These are phyloP conservation scores for Mastigias papua DNA, from an alignment of 30 jellyfish, hydroid and myxozoan species.

Conservation along the genomic window DNA sequence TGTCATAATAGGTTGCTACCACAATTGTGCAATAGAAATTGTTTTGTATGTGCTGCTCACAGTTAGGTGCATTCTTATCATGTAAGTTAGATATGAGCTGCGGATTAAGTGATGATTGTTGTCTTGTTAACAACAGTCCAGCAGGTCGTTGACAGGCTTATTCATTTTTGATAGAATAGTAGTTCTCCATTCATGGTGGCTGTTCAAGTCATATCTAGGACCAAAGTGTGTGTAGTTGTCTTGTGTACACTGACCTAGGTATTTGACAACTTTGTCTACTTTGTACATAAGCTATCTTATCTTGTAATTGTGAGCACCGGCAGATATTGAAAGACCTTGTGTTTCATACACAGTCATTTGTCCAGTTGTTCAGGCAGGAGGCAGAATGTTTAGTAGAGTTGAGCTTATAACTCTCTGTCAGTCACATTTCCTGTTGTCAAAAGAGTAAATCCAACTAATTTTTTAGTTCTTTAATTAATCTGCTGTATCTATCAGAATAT, in stretches of 20 bases:
- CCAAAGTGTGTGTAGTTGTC: not conserved
- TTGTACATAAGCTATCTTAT: not conserved
- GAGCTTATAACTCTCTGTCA: not conserved
- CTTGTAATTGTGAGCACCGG: not conserved
- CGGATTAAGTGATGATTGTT: not conserved
- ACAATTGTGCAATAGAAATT: not conserved
- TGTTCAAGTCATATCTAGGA: not conserved
- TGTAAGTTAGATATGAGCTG: not conserved
- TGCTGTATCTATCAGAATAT: too few relatives aligned
- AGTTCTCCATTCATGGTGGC: slow-evolving; percentile 19
- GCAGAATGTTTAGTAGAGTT: not conserved
- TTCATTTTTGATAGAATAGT: not conserved
- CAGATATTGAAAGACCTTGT: not conserved
- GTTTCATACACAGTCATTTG: not conserved
- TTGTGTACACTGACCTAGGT: not conserved
- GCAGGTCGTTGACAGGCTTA: not conserved
- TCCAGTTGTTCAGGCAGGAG: too few relatives aligned
- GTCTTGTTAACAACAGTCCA: not conserved
- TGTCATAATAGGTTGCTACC: not conserved
- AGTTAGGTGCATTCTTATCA: not conserved
- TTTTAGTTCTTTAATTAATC: too few relatives aligned
- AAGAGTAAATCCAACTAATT: not conserved
- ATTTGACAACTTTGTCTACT: not conserved
- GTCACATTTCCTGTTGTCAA: not conserved
- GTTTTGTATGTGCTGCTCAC: not conserved